These are phyloP conservation scores for Scytalopus superciliaris DNA, from an alignment of 2,113 vertebrate species.

Conservation along the genomic window DNA sequence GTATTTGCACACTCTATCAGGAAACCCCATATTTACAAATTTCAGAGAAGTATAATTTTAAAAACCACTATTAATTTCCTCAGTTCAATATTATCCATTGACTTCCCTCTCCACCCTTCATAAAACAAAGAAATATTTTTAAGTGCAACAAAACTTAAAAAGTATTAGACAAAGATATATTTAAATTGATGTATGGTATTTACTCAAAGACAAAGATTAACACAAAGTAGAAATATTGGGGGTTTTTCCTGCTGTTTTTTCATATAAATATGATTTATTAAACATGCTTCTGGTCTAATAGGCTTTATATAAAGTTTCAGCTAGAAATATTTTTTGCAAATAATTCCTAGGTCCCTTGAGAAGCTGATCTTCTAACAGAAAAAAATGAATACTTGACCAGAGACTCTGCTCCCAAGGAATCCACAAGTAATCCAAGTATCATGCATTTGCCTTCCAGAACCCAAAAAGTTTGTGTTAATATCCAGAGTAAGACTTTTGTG, in stretches of 20 bases:
- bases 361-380: not conserved
- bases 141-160: not conserved
- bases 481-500: not conserved
- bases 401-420: not conserved
- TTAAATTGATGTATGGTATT: not conserved
- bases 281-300: not conserved
- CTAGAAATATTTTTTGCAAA: not conserved
- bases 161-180: not conserved
- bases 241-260: not conserved
- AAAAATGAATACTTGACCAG: not conserved
- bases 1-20: not conserved
- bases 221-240: not conserved
- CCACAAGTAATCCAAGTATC: not conserved
- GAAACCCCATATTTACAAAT: not conserved
- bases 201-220: not conserved
- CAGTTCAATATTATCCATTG: not conserved
- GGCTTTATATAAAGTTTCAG: not conserved
- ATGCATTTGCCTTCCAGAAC: not conserved
- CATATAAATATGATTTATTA: not conserved
- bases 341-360: not conserved
- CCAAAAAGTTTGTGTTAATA: not conserved
- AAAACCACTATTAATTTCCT: not conserved
- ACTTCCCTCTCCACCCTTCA: not conserved
- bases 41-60: not conserved
- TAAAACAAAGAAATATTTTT: not conserved